Evolutionary conservation across 2,888 invertebrate genomes (phyloP), one percentile per base, ranked within the genome.

Genomic region (Arenicola marina): DNA sequence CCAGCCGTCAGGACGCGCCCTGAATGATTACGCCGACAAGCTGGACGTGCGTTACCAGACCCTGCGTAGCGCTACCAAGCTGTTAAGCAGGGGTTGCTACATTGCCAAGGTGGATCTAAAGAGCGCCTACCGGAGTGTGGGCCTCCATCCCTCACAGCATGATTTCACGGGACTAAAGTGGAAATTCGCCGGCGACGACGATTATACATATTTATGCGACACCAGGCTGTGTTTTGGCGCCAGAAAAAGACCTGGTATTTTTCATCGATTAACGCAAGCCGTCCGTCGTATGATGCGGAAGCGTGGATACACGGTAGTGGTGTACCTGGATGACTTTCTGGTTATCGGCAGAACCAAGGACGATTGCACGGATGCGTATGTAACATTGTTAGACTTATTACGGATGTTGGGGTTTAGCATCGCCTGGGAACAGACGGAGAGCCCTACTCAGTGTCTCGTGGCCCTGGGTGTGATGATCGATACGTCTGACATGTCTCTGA

Each of bases 21-120:
- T 53, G 31, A 53, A 53, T 53, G 53, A 24, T 21, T 53, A 28
- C 29, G 53, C 53, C 53, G 38, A 38, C 38, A 53, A 24, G 7
- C 11, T 11, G 7, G 15, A 53, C 28, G 7, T 24, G 7, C 15
- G 48, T 21, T 53, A 28, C 31, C 26, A 24, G 26, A 15, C 53
- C 11, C 11, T 53, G 15, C 28, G 7, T 53, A 21, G 29, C 11
- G 26, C 21, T 4, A 15, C 15, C 4, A 11, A 53, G 7, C 15
- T 29, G 11, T 11, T 53, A 11, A 7, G 11, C 15, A 24, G 4
- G 53, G 53, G 53, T 29, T 7, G 4, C 21, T 53, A 15, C 15
- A 53, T 53, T 11, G 53, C 29, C 7, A 53, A 53, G 31, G 53
- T 53, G 26, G 53, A 53, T 31, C 53, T 53, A 28, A 24, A 29